phyloP scores from a whole-genome alignment of 2,888 invertebrate species.

The Matsumyia berberina region DNA sequence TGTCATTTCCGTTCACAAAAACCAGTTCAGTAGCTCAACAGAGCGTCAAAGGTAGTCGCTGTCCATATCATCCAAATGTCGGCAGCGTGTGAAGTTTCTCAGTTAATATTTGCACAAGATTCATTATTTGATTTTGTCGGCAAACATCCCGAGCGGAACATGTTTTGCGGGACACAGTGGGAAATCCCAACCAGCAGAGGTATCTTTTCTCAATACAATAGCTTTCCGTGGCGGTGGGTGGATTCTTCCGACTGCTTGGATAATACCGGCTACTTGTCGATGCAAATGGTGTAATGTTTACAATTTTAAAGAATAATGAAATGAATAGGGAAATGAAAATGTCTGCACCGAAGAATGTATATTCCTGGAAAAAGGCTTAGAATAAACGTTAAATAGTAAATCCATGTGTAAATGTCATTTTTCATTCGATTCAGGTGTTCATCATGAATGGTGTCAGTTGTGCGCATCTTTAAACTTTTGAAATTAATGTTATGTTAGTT shows the following conservation, averaged over 20 bases:
- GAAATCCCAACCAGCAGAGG: slow-evolving; percentile 48
- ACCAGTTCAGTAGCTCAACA: slow-evolving; percentile 5
- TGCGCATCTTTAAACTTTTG: too few relatives aligned
- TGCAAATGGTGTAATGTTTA: slow-evolving; percentile 21
- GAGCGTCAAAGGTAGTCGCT: background rate
- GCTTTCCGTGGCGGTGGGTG: slow-evolving; percentile 16
- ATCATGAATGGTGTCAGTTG: too few relatives aligned
- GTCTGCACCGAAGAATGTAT: background rate
- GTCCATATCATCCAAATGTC: slow-evolving; percentile 16
- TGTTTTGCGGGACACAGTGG: slow-evolving; percentile 53
- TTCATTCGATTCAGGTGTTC: too few relatives aligned
- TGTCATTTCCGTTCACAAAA: slow-evolving; percentile 51
- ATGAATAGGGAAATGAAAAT: slow-evolving; percentile 4
- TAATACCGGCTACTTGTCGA: slow-evolving; percentile 21
- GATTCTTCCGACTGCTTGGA: slow-evolving; percentile 23
- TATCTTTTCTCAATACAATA: slow-evolving; percentile 32
- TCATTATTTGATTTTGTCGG: slow-evolving; percentile 61
- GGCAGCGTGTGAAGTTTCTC: slow-evolving; percentile 51
- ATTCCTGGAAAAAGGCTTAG: background rate
- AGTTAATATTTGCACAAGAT: slow-evolving; percentile 63
- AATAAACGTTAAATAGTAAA: background rate
- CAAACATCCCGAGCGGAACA: slow-evolving; percentile 52
- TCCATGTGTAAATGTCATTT: too few relatives aligned
- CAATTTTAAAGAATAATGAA: background rate
- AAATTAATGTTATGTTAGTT: too few relatives aligned